Percentiles rank a stretch among this genome's conserved stretches.
Evolutionary conservation across 2,888 invertebrate species (phyloP).

Genomic region (Chrysolina haemoptera): DNA sequence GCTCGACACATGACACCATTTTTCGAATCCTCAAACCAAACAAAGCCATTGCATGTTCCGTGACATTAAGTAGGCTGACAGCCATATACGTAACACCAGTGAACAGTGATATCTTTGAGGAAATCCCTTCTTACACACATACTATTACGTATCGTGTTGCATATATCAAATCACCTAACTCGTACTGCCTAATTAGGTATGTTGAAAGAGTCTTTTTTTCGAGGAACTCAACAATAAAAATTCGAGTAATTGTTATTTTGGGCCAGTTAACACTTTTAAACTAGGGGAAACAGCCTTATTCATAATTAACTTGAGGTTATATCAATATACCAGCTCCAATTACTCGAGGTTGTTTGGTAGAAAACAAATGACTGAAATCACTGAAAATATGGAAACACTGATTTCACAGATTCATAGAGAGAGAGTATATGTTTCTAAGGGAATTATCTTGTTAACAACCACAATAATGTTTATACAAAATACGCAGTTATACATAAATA

Average conservation of each 20-base stretch:
- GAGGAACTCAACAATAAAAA: conserved; percentile 8
- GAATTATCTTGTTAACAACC: no score
- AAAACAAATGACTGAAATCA: no score
- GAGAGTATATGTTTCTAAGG: no score
- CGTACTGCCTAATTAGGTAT: conserved; percentile 22
- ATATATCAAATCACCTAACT: conserved; percentile 18
- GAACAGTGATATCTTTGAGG: conserved; percentile 28
- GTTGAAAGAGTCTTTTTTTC: conserved; percentile 11
- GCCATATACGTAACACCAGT: conserved; percentile 20
- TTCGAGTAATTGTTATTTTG: not conserved
- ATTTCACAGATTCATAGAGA: no score
- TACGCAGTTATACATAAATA: no score
- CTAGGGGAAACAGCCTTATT: not conserved
- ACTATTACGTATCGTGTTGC: conserved; percentile 32
- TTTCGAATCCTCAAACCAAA: not conserved
- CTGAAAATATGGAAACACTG: no score
- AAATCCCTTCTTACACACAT: conserved; percentile 26
- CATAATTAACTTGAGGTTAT: not conserved
- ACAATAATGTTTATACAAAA: no score
- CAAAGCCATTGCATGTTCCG: conserved; percentile 19
- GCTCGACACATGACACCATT: no score
- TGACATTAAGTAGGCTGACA: conserved; percentile 25
- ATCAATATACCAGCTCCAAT: not conserved
- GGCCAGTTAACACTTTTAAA: not conserved
- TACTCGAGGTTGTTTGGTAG: no score